Percentiles rank a stretch among this genome's conserved stretches.
Evolutionary conservation across 1,140 invertebrate species (phyloP).

Genomic region (Brevipalpus yothersi): DNA sequence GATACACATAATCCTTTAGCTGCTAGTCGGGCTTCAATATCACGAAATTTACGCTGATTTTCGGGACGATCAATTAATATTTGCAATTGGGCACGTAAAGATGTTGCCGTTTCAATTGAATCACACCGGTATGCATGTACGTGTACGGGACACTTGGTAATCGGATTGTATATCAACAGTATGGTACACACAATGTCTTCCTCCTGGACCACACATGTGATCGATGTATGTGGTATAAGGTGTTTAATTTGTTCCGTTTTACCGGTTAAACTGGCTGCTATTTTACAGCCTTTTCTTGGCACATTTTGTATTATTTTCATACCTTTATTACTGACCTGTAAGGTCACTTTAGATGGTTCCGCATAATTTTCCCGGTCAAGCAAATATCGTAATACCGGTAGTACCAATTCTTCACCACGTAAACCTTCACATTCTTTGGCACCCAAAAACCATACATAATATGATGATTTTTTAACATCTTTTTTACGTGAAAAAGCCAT

Average conservation of each 20-base stretch:
- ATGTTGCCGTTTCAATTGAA: constrained; percentile 64
- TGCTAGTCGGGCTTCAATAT: constrained; percentile 37
- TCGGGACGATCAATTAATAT: constrained; percentile 54
- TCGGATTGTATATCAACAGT: constrained; percentile 63
- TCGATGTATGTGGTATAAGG: constrained; percentile 74
- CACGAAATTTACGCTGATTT: constrained; percentile 56
- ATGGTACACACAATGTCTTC: constrained; percentile 77
- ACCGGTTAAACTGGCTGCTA: not conserved
- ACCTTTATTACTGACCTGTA: constrained; percentile 61
- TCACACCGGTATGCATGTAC: constrained; percentile 87
- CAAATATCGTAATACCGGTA: constrained; percentile 56
- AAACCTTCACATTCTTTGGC: constrained; percentile 77
- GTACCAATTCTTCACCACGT: constrained; percentile 46
- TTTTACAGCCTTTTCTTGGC: constrained; percentile 12
- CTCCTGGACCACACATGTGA: constrained; percentile 53
- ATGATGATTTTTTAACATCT: constrained; percentile 79
- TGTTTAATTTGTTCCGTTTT: constrained; percentile 48
- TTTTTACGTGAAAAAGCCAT: constrained; percentile 13
- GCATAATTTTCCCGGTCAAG: constrained; percentile 53
- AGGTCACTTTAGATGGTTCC: constrained; percentile 69
- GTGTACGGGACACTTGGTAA: constrained; percentile 61
- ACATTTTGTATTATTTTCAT: constrained; percentile 65
- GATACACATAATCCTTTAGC: constrained; percentile 20
- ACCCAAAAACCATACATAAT: constrained; percentile 93
- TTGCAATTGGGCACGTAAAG: constrained; percentile 53